Percentiles rank a stretch among this genome's conserved stretches.
Conservation (phyloP, 2,888 invertebrate species). For the Monochamus alternatus region DNA sequence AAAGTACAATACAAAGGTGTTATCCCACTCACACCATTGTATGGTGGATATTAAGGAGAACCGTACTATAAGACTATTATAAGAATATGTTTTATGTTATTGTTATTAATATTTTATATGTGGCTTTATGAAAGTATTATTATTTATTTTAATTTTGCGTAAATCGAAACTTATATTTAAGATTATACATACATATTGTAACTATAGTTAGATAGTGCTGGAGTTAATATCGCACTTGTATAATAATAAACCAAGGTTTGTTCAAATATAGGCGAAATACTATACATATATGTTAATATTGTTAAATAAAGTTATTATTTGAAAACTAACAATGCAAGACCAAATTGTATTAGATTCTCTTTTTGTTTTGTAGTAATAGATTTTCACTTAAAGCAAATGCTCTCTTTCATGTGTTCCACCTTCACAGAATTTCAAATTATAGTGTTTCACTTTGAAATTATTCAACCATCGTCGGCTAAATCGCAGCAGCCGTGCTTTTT, state of each 20-base stretch:
- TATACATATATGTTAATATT: slow-evolving; percentile 52
- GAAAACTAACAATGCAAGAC: slow-evolving; percentile 54
- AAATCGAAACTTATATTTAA: slow-evolving; percentile 38
- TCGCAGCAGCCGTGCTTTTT: too few species aligned
- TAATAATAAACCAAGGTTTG: slow-evolving; percentile 41
- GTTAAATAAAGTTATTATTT: slow-evolving; percentile 51
- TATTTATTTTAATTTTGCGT: slow-evolving; percentile 34
- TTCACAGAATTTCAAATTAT: background rate
- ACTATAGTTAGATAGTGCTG: slow-evolving; percentile 49
- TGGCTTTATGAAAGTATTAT: slow-evolving; percentile 15
- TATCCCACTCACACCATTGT: background rate
- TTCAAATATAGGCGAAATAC: slow-evolving; percentile 44
- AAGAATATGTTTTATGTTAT: slow-evolving; percentile 16
- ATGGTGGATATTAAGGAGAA: background rate
- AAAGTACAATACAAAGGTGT: background rate
- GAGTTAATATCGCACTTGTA: slow-evolving; percentile 48
- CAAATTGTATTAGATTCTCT: slow-evolving; percentile 53
- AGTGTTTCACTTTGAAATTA: too few species aligned
- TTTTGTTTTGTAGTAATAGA: slow-evolving; percentile 51
- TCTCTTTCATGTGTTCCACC: background rate
- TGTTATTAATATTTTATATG: slow-evolving; percentile 12
- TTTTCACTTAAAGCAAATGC: slow-evolving; percentile 33
- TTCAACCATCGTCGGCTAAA: too few species aligned
- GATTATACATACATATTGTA: slow-evolving; percentile 41
- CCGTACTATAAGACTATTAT: slow-evolving; percentile 6